These are phyloP conservation scores for Etheostoma nigrum DNA, from an alignment of 2,797 vertebrate species.

Conservation along the genomic window DNA sequence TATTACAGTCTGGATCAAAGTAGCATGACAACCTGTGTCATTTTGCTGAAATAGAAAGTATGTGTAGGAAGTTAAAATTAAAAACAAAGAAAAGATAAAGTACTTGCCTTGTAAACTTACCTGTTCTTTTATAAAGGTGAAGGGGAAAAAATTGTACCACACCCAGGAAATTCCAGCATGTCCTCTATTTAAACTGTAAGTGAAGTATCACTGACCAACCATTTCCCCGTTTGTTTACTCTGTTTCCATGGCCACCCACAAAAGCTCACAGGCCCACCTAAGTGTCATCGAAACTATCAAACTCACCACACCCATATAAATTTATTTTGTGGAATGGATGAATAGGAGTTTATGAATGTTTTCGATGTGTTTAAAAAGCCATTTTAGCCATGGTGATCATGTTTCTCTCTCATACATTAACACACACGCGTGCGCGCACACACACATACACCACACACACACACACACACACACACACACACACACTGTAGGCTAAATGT, in stretches of 20 bases:
- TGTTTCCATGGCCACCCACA: constrained; percentile 70
- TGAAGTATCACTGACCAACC: constrained; percentile 72
- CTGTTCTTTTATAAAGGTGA: constrained; percentile 23
- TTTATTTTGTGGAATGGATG: constrained; percentile 33
- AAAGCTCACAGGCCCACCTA: constrained; percentile 56
- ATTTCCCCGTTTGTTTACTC: constrained; percentile 66
- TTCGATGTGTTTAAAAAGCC: constrained; percentile 20
- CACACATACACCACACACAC: constrained; percentile 3
- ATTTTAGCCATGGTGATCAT: neutral
- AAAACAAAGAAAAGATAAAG: constrained; percentile 11
- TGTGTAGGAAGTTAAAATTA: constrained; percentile 6
- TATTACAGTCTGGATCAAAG: neutral
- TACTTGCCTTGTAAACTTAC: neutral
- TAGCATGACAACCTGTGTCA: neutral
- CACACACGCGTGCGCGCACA: neutral
- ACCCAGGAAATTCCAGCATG: constrained; percentile 64
- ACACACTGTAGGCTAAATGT: constrained; percentile 31
- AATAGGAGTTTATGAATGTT: constrained; percentile 32
- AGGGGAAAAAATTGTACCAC: constrained; percentile 38
- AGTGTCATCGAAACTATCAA: constrained; percentile 44
- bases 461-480: constrained; percentile 9
- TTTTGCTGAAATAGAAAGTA: neutral
- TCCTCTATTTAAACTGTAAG: constrained; percentile 54
- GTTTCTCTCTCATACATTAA: neutral
- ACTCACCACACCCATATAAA: constrained; percentile 50